These are phyloP conservation scores for Megathymus violae DNA, from an alignment of 1,140 invertebrate species.

Conservation along the genomic window DNA sequence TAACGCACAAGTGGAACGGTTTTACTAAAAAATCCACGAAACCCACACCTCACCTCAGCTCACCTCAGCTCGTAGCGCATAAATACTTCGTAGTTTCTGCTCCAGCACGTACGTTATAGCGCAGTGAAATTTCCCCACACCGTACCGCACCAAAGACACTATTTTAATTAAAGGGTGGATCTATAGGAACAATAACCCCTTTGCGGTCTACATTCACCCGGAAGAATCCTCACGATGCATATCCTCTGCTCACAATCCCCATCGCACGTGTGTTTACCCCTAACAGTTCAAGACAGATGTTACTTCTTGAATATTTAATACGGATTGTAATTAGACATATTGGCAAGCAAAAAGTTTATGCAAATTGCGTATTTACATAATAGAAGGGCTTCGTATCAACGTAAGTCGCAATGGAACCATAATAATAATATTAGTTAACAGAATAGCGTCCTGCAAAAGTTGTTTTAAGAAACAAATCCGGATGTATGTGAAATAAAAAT, in stretches of 20 bases:
- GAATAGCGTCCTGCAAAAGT: no score
- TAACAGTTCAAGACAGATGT: conserved; percentile 26
- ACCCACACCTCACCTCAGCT: no score
- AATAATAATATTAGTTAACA: no score
- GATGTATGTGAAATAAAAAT: no score
- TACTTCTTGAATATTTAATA: conserved; percentile 21
- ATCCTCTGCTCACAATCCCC: conserved; percentile 23
- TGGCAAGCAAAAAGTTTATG: conserved; percentile 45
- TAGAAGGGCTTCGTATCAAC: conserved; percentile 39
- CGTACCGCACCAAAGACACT: conserved; percentile 3
- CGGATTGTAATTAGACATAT: conserved; percentile 48
- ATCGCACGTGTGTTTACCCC: conserved; percentile 38
- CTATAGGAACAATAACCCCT: conserved; percentile 25
- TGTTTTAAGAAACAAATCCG: no score
- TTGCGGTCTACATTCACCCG: conserved; percentile 25
- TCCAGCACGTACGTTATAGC: no score
- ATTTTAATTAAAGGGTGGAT: conserved; percentile 23
- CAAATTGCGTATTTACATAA: conserved; percentile 54
- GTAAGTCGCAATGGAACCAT: no score
- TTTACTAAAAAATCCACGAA: no score
- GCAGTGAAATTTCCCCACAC: no score
- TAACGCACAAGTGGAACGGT: no score
- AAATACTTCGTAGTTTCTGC: no score
- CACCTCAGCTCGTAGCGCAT: no score
- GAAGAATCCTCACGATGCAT: conserved; percentile 26